phyloP scores from a whole-genome alignment of 2,888 invertebrate species.

The Cremastinae sp. region DNA sequence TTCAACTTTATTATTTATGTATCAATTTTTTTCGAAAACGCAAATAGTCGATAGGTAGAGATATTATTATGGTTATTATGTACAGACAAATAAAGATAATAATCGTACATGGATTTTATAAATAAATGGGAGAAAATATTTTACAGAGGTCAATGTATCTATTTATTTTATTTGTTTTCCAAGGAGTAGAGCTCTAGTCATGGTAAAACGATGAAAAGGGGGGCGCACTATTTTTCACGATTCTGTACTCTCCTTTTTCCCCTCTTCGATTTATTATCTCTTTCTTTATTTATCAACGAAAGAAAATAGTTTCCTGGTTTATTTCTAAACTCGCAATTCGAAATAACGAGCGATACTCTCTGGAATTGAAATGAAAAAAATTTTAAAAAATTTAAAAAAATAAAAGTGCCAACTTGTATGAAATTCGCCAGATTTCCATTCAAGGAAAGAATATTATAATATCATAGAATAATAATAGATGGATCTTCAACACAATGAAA shows the following conservation, averaged over 20 bases:
- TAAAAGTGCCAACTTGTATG: too few relatives aligned
- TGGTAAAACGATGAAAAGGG: constrained; percentile 46
- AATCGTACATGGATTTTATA: constrained; percentile 52
- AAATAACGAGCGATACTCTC: too few relatives aligned
- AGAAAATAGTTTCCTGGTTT: too few relatives aligned
- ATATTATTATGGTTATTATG: constrained; percentile 52
- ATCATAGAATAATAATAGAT: too few relatives aligned
- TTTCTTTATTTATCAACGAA: constrained; percentile 1
- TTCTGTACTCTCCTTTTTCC: constrained; percentile 1
- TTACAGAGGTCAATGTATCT: constrained; percentile 64
- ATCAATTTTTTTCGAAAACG: constrained; percentile 21
- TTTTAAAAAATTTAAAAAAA: too few relatives aligned
- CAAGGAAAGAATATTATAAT: too few relatives aligned
- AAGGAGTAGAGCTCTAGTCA: constrained; percentile 47
- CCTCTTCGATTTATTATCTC: constrained; percentile 15
- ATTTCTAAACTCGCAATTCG: too few relatives aligned
- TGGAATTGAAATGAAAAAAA: too few relatives aligned
- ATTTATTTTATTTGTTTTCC: constrained; percentile 45
- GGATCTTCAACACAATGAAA: too few relatives aligned
- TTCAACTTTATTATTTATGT: constrained; percentile 49
- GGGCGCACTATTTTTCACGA: constrained; percentile 19
- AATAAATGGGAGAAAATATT: constrained; percentile 67
- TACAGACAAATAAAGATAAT: constrained; percentile 36
- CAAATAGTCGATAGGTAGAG: constrained; percentile 43
- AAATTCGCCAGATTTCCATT: too few relatives aligned